Conservation (phyloP, 1,140 invertebrate species). For the Doryteuthis pealeii region DNA sequence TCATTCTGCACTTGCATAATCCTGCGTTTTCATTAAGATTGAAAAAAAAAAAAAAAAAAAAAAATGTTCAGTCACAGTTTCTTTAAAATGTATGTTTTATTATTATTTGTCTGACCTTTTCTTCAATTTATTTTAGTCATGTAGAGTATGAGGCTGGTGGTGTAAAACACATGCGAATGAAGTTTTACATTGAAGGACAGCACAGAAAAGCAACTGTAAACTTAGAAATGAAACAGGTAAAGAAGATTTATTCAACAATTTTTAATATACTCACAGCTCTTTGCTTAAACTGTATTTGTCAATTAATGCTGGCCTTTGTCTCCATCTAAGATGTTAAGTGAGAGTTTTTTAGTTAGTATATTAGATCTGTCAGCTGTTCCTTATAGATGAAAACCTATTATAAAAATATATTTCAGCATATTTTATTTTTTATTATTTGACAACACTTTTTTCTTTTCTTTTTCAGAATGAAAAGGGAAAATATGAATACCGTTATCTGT, state of each 20-base stretch:
- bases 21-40: no score
- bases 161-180: slow-evolving; percentile 78
- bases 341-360: no score
- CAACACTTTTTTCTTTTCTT: slow-evolving; percentile 22
- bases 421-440: neutral
- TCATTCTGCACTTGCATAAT: no score
- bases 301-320: neutral
- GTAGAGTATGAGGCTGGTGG: slow-evolving; percentile 74
- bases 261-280: neutral
- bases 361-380: no score
- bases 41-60: no score
- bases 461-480: slow-evolving; percentile 75
- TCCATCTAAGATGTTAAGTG: neutral
- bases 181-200: slow-evolving; percentile 84
- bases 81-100: no score
- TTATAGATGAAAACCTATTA: no score
- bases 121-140: slow-evolving; percentile 65
- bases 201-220: slow-evolving; percentile 78
- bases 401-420: neutral
- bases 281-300: neutral
- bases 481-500: slow-evolving; percentile 79
- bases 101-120: neutral
- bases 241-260: no score
- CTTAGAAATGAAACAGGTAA: slow-evolving; percentile 82
- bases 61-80: no score